Conservation (phyloP, 2,888 invertebrate species). For the Nycteola revayana region DNA sequence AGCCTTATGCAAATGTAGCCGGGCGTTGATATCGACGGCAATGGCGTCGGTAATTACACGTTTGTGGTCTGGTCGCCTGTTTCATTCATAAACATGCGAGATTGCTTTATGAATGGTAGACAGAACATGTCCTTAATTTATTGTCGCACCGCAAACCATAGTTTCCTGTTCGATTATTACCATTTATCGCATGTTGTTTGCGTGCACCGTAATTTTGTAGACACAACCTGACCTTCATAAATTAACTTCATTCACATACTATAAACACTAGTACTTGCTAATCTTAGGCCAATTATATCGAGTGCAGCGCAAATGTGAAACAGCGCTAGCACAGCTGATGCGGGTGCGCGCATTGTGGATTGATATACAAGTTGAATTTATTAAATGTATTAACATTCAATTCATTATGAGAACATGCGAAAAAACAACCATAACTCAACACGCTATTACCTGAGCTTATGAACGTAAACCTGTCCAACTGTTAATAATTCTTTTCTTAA, state of each 20-base stretch:
- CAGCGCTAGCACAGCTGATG: no score
- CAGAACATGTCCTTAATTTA: constrained; percentile 64
- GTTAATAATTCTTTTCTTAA: constrained; percentile 73
- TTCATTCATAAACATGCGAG: constrained; percentile 77
- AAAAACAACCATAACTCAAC: constrained; percentile 57
- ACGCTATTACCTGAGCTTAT: constrained; percentile 58
- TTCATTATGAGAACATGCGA: constrained; percentile 57
- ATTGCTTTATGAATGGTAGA: constrained; percentile 73
- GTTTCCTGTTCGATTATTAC: constrained; percentile 67
- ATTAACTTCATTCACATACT: constrained; percentile 57
- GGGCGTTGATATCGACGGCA: constrained; percentile 56
- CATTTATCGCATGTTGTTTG: constrained; percentile 69
- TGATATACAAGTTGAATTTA: constrained; percentile 44
- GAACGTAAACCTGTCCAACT: constrained; percentile 64
- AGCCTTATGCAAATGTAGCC: constrained; percentile 63
- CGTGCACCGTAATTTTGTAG: constrained; percentile 55
- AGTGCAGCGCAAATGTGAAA: constrained; percentile 9
- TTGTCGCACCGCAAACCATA: constrained; percentile 52
- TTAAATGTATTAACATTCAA: constrained; percentile 59
- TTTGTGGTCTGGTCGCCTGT: constrained; percentile 45
- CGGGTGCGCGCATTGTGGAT: constrained; percentile 25
- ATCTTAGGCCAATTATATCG: constrained; percentile 42
- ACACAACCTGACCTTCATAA: constrained; percentile 60
- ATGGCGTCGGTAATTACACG: constrained; percentile 69
- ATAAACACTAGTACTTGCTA: constrained; percentile 36